These are phyloP conservation scores for Enteromius argenteus DNA, from an alignment of 2,797 vertebrate species.

Conservation along the genomic window DNA sequence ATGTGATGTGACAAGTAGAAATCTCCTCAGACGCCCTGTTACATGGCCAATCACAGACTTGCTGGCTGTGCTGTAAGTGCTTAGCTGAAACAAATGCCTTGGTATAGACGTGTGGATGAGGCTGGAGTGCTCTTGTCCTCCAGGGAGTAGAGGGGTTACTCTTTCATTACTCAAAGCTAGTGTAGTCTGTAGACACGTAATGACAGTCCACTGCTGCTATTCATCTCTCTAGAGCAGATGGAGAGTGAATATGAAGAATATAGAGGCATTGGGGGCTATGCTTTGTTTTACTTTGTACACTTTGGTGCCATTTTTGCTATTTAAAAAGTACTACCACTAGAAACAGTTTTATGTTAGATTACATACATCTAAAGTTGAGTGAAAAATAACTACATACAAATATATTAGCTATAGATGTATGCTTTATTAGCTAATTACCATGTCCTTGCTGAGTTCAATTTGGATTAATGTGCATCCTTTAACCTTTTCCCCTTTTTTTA, in stretches of 20 bases:
- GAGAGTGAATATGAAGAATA: not conserved
- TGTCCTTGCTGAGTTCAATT: not conserved
- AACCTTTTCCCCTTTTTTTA: too few relatives aligned
- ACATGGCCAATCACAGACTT: constrained; percentile 17
- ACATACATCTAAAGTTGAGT: not conserved
- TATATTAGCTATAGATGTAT: not conserved
- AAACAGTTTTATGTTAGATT: not conserved
- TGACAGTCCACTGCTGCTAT: constrained; percentile 33
- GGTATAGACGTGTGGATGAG: constrained; percentile 51
- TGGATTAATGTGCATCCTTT: not conserved
- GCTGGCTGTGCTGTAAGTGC: constrained; percentile 41
- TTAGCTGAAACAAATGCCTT: constrained; percentile 48
- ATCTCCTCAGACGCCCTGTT: constrained; percentile 39
- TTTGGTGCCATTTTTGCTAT: not conserved
- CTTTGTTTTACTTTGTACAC: not conserved
- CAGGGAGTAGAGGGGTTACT: constrained; percentile 37
- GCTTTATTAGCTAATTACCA: not conserved
- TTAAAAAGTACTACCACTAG: not conserved
- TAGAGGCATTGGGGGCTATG: not conserved
- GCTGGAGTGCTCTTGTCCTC: constrained; percentile 48
- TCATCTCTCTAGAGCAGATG: constrained; percentile 6
- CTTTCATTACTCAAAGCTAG: constrained; percentile 47
- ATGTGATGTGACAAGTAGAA: constrained; percentile 56
- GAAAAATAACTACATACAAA: not conserved
- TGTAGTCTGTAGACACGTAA: constrained; percentile 33